Percentiles rank a stretch among this genome's conserved stretches.
Conservation (phyloP, 2,797 vertebrate species). For the Cottoperca gobio region DNA sequence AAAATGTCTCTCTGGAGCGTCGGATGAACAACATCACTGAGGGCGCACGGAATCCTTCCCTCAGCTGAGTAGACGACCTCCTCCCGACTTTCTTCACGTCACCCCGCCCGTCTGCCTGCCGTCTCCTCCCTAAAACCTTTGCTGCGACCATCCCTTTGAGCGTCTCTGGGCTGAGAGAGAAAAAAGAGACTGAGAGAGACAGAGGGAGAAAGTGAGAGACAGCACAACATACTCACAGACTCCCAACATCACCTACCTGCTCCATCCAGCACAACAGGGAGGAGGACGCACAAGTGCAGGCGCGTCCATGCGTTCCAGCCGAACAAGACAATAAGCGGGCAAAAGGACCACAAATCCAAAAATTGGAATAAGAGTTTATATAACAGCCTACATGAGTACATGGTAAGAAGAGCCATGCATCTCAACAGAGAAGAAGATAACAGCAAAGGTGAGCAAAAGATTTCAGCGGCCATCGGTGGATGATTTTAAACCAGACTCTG, state of each 20-base stretch:
- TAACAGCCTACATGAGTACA: slow-evolving; percentile 68
- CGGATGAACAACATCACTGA: slow-evolving; percentile 48
- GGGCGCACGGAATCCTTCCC: slow-evolving; percentile 64
- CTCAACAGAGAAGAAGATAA: slow-evolving; percentile 85
- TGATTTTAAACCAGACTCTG: slow-evolving; percentile 38
- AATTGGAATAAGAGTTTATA: slow-evolving; percentile 77
- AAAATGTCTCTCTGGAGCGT: slow-evolving; percentile 23
- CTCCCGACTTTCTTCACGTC: slow-evolving; percentile 77
- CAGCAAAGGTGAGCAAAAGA: slow-evolving; percentile 82
- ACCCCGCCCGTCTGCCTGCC: slow-evolving; percentile 81
- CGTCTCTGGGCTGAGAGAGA: slow-evolving; percentile 47
- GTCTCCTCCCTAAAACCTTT: slow-evolving; percentile 78
- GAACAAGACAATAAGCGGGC: slow-evolving; percentile 64
- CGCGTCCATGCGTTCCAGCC: slow-evolving; percentile 75
- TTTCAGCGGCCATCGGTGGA: slow-evolving; percentile 43
- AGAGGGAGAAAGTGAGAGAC: slow-evolving; percentile 24
- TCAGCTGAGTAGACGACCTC: slow-evolving; percentile 73
- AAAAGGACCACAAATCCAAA: slow-evolving; percentile 43
- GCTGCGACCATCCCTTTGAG: slow-evolving; percentile 68
- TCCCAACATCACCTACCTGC: slow-evolving; percentile 76
- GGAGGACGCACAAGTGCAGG: slow-evolving; percentile 80
- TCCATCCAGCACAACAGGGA: slow-evolving; percentile 73
- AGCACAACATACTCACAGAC: slow-evolving; percentile 56
- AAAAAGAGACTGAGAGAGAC: slow-evolving; percentile 4
- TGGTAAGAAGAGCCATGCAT: slow-evolving; percentile 83